Conservation (phyloP, 2,888 invertebrate species). For the Quadroppia sp. region DNA sequence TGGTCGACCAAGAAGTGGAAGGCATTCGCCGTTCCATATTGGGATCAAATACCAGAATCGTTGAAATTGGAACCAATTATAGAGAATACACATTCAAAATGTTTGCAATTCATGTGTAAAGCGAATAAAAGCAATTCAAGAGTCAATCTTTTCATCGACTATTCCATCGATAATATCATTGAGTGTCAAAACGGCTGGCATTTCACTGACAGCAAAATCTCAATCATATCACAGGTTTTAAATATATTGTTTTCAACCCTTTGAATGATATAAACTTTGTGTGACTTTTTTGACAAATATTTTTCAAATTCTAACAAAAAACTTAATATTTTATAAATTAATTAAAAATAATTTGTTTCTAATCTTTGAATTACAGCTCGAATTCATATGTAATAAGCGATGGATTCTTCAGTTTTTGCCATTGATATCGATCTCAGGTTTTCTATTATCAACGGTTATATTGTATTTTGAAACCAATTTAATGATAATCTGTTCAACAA, state of each 20-base stretch:
- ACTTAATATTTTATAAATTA: too few species aligned
- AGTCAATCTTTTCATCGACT: neutral
- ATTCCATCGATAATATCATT: neutral
- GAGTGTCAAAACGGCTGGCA: neutral
- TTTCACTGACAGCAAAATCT: neutral
- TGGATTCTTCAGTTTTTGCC: neutral
- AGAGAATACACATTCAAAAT: neutral
- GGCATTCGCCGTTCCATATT: neutral
- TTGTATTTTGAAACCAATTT: neutral
- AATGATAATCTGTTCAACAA: neutral
- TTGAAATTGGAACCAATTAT: neutral
- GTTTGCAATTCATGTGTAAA: neutral
- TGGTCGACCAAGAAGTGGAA: slow-evolving; percentile 17
- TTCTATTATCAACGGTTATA: neutral
- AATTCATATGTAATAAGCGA: neutral
- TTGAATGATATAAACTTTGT: too few species aligned
- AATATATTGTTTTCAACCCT: too few species aligned
- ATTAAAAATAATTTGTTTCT: too few species aligned
- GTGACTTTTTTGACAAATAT: too few species aligned
- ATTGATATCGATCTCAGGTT: neutral
- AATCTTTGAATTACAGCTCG: neutral
- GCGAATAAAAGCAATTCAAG: neutral
- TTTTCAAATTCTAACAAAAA: too few species aligned
- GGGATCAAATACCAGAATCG: slow-evolving; percentile 25
- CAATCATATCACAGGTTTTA: slow-evolving; percentile 5